Evolutionary conservation across 2,113 vertebrate species (phyloP), one percentile per base, ranked within the genome.

Genomic region (Nipponia nippon): DNA sequence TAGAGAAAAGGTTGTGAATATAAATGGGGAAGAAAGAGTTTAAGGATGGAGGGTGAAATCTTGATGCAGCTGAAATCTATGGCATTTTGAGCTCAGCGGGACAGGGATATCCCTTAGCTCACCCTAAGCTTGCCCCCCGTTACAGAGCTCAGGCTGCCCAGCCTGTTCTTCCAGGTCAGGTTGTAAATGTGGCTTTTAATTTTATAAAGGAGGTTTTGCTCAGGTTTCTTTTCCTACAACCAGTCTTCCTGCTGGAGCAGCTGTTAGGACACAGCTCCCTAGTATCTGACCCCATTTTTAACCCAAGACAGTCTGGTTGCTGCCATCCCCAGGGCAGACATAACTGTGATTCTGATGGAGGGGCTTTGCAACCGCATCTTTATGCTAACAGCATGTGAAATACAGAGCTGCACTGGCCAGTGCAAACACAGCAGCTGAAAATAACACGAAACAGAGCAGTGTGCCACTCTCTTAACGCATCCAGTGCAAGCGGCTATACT

Each of bases 1-100:
- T 17, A 83, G 75, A 73, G 58, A 77, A 93, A 90, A 91, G 81
- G 62, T 62, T 91, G 81, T 87, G 93, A 95, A 89, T 93, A 90
- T 58, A 92, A 97, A 97, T 83, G 17, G 56, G 4, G 30, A 65
- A 92, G n/a, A 75, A 82, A 62, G 29, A 67, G 10, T 79, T 50
- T 36, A 46, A 91, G 50, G 49, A 53, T 82, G 36, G 65, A 81
- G 59, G 23, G n/a, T 87, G 46, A 91, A 95, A 91, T 44, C 22
- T 30, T 76, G 40, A 6, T 56, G 72, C 44, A 79, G 59, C 18
- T 72, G 65, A 38, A 75, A 8, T 78, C 3, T 4, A 4, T n/a
- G 44, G 15, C 30, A 53, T 26, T 59, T 63, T 25, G 36, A 36
- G 69, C 79, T 87, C 36, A 49, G 56, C 1, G 4, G 61, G 70